Evolutionary conservation across 2,888 invertebrate genomes (phyloP), one percentile per base, ranked within the genome.

Genomic region (Ctena decussata): DNA sequence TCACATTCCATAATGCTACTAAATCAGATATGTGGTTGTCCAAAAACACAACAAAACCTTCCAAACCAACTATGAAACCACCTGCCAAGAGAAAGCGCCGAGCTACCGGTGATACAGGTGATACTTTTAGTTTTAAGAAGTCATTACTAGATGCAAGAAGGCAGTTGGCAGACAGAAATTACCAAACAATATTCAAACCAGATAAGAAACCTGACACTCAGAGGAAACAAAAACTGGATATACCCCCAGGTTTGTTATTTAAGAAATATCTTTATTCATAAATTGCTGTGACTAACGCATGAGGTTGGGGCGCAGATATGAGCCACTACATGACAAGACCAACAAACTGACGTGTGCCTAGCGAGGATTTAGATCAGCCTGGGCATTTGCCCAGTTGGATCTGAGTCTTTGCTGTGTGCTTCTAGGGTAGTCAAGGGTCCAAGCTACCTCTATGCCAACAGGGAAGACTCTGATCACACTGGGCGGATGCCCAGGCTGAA

Each of bases 11-110:
- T 35, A 24, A 24, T 30, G 18, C 65, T 3, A 35, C 24, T 2
- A 72, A 70, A 46, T 37, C 49, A 35, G 80, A 84, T 44, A 82
- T 65, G 60, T 87, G 87, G 87, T 39, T 87, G 18, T 87, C 87
- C n/a, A 87, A 84, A 37, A 44, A 77, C 30, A 18, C 24, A n/a
- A 2, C 60, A 53, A 77, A 46, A 35, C n/a, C 30, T 21, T 32
- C 27, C 21, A 74, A 69, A 39, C 30, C 53, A 6, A 27, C 21
- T 8, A 27, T 21, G 11, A 39, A 57, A 8, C 73, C 49, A 15
- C 18, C 30, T 49, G 71, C 32, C 15, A 82, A 80, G 49, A 77
- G 85, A 78, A 87, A 80, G 44, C 69, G 87, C 27, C 37, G 65
- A 24, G 74, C 70, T 24, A 72, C 79, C 37, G 30, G 41, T 69